Percentiles rank a stretch among this genome's conserved stretches.
Conservation (phyloP, 2,113 vertebrate genomes). For the Syngnathoides biaculeatus region DNA sequence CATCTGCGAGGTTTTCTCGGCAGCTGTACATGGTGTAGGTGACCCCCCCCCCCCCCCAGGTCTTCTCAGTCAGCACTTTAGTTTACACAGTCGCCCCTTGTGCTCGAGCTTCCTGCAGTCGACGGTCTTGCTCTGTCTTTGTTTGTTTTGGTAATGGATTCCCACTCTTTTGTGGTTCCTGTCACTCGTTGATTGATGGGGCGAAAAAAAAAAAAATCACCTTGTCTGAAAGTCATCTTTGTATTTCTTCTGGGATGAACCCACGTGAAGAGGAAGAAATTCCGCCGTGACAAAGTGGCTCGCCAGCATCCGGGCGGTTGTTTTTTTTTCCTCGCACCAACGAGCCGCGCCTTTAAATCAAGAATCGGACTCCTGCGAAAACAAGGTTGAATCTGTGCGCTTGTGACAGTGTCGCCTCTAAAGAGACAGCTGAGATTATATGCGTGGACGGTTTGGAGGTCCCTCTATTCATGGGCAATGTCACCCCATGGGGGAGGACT, state of each 20-base stretch:
- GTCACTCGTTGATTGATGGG: conserved; percentile 67
- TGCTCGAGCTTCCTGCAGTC: conserved; percentile 42
- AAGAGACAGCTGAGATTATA: conserved; percentile 60
- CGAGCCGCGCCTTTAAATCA: conserved; percentile 55
- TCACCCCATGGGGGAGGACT: conserved; percentile 76
- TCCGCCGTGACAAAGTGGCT: conserved; percentile 55
- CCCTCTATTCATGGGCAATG: conserved; percentile 69
- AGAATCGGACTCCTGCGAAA: conserved; percentile 43
- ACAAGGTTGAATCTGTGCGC: conserved; percentile 59
- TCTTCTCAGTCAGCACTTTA: conserved; percentile 55
- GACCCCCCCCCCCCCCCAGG: conserved; percentile 23
- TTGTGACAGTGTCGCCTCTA: conserved; percentile 51
- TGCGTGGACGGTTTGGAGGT: conserved; percentile 67
- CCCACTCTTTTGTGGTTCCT: conserved; percentile 66
- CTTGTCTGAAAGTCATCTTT: conserved; percentile 42
- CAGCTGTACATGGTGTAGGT: not conserved
- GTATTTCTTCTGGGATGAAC: conserved; percentile 29
- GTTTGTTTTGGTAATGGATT: conserved; percentile 72
- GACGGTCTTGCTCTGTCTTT: conserved; percentile 67
- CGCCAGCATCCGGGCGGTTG: conserved; percentile 54
- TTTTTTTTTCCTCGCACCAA: conserved; percentile 39
- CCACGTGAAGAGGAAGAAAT: conserved; percentile 42
- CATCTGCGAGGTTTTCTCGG: conserved; percentile 43
- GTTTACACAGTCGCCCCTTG: conserved; percentile 49
- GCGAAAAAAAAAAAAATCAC: conserved; percentile 45